phyloP scores from a whole-genome alignment of 2,113 vertebrate genomes.

The Mola mola region DNA sequence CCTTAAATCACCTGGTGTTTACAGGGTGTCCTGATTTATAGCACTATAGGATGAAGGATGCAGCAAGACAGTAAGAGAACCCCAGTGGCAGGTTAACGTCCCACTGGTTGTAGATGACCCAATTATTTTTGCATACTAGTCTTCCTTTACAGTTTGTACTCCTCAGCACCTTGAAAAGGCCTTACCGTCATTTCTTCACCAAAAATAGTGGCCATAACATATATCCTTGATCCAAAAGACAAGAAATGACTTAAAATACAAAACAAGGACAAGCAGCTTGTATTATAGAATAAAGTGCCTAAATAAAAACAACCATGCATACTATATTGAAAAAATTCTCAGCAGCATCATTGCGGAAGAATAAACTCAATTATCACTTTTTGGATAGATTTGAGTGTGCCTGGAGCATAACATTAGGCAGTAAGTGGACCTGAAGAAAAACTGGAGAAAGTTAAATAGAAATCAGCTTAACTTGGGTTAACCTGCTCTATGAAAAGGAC shows the following conservation, averaged over 20 bases:
- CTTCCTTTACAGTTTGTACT: constrained; percentile 64
- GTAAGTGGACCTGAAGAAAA: too few relatives aligned
- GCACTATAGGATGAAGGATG: constrained; percentile 65
- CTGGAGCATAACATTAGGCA: too few relatives aligned
- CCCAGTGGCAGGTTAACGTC: constrained; percentile 78
- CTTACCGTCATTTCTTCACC: constrained; percentile 55
- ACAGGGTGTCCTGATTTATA: constrained; percentile 69
- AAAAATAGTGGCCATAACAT: constrained; percentile 52
- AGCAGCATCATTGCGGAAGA: constrained; percentile 31
- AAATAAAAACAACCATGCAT: constrained; percentile 20
- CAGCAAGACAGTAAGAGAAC: constrained; percentile 61
- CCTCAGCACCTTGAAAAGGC: constrained; percentile 54
- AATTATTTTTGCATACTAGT: constrained; percentile 75
- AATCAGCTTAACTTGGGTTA: too few relatives aligned
- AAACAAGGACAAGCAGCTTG: constrained; percentile 50
- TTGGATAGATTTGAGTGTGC: not conserved
- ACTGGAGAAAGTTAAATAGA: too few relatives aligned
- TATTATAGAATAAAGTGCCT: constrained; percentile 43
- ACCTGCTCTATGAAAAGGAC: too few relatives aligned
- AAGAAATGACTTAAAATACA: constrained; percentile 33
- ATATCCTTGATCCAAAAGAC: constrained; percentile 29
- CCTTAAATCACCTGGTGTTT: constrained; percentile 67
- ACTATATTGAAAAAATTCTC: constrained; percentile 20
- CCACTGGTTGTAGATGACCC: constrained; percentile 77
- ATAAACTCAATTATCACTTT: constrained; percentile 36